Evolutionary conservation across 2,113 vertebrate genomes (phyloP).

Genomic region (Semnornis frantzii): DNA sequence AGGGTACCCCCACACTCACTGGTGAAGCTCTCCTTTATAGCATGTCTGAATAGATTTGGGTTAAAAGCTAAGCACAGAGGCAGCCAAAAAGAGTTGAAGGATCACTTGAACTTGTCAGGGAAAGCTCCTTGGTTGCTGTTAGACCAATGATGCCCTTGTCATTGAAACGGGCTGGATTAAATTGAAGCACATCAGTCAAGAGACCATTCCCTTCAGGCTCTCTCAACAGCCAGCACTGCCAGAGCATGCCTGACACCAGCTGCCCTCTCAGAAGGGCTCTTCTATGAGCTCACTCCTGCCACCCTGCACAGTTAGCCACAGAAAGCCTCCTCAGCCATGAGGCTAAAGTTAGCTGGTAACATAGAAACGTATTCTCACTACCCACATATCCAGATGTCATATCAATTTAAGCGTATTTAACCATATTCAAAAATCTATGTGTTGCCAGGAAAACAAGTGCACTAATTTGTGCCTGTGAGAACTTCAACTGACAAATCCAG

Average conservation of each 20-base stretch:
- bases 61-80: not conserved
- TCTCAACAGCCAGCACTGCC: not conserved
- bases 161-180: not conserved
- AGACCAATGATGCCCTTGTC: not conserved
- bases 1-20: not conserved
- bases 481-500: slow-evolving; percentile 31
- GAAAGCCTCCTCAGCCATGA: not conserved
- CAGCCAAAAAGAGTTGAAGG: not conserved
- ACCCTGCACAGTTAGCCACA: not conserved
- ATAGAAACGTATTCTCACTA: slow-evolving; percentile 59
- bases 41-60: not conserved
- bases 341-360: slow-evolving; percentile 61
- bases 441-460: slow-evolving; percentile 6
- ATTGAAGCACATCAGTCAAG: not conserved
- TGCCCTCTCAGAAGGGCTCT: not conserved
- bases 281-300: not conserved
- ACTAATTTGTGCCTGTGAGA: not conserved
- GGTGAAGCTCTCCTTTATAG: not conserved
- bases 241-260: not conserved
- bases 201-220: not conserved
- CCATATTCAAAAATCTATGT: not conserved
- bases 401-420: slow-evolving; percentile 33
- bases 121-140: not conserved
- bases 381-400: slow-evolving; percentile 65
- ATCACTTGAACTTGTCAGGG: not conserved